Conservation (phyloP, 2,113 vertebrate species). For the Forbesichthys papilliferus region DNA sequence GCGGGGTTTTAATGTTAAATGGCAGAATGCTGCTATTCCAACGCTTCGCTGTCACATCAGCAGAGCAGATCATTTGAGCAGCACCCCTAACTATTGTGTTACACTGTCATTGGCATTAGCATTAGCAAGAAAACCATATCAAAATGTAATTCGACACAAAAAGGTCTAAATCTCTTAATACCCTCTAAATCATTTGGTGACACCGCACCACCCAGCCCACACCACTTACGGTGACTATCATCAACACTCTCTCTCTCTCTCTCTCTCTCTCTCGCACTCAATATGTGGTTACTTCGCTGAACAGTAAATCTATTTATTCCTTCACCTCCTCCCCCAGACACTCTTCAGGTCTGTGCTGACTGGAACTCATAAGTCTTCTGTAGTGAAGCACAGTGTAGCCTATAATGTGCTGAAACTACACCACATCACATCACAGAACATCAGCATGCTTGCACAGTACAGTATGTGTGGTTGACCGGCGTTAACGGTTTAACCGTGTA, state of each 20-base stretch:
- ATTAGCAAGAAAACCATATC: no score
- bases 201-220: no score
- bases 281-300: constrained; percentile 66
- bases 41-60: no score
- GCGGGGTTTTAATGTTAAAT: no score
- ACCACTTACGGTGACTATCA: background rate
- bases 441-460: constrained; percentile 11
- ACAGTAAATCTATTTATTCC: constrained; percentile 74
- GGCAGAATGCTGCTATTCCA: no score
- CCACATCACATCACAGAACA: background rate
- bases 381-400: no score
- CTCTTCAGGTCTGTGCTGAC: constrained; percentile 50
- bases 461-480: constrained; percentile 6
- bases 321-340: constrained; percentile 42
- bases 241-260: background rate
- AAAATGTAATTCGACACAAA: no score
- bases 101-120: no score
- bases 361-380: constrained; percentile 6
- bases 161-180: no score
- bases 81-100: no score
- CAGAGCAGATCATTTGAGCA: no score
- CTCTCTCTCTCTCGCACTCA: background rate
- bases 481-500: constrained; percentile 67
- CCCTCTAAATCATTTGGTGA: no score
- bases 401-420: background rate